Percentiles rank a stretch among this genome's conserved stretches.
These are phyloP conservation scores for Metalampra italica DNA, from an alignment of 2,888 invertebrate genomes.

Conservation along the genomic window DNA sequence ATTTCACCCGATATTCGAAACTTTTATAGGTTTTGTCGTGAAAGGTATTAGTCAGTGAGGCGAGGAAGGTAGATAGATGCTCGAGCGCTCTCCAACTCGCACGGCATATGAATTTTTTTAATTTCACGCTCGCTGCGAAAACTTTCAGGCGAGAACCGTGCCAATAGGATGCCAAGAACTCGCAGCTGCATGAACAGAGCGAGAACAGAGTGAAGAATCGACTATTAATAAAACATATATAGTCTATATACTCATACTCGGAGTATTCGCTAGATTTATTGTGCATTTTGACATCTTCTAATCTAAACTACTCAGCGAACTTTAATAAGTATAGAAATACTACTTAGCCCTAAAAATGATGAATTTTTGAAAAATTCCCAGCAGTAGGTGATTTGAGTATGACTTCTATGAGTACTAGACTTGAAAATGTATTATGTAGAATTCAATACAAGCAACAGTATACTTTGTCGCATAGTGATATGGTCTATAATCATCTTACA, in stretches of 20 bases:
- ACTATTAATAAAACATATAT: background rate
- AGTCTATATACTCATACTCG: background rate
- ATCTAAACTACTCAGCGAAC: no score
- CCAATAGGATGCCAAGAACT: slow-evolving; percentile 41
- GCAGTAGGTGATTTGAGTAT: no score
- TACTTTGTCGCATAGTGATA: no score
- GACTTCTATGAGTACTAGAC: no score
- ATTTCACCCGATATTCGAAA: slow-evolving; percentile 18
- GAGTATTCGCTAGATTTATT: no score
- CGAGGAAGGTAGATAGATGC: slow-evolving; percentile 27
- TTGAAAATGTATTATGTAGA: no score
- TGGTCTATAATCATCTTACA: no score
- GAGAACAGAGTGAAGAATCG: slow-evolving; percentile 18
- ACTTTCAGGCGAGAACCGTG: slow-evolving; percentile 36
- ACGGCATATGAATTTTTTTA: slow-evolving; percentile 62
- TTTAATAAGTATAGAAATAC: no score
- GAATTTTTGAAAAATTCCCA: no score
- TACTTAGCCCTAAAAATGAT: no score
- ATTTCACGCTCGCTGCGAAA: slow-evolving; percentile 70
- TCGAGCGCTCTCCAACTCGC: slow-evolving; percentile 20
- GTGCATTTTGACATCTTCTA: no score
- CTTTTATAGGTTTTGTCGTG: slow-evolving; percentile 22
- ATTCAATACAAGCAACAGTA: no score
- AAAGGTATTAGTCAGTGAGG: slow-evolving; percentile 31
- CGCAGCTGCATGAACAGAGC: slow-evolving; percentile 1